Percentiles rank a stretch among this genome's conserved stretches.
These are phyloP conservation scores for Pandion haliaetus DNA, from an alignment of 2,113 vertebrate genomes.

Conservation along the genomic window DNA sequence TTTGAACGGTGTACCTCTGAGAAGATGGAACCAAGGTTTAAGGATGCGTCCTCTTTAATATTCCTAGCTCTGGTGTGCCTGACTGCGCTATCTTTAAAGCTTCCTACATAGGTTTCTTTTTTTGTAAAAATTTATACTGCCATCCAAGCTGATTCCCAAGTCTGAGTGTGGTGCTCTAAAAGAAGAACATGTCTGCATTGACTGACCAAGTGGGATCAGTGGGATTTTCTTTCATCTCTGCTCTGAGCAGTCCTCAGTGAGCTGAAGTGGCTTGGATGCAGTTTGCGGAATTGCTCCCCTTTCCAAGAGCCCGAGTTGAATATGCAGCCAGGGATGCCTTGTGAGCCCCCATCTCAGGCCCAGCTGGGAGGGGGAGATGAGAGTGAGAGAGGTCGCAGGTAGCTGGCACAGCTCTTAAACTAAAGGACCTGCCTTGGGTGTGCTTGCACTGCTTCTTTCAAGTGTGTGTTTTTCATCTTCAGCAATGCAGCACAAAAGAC, in stretches of 20 bases:
- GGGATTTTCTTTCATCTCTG: background rate
- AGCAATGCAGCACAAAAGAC: background rate
- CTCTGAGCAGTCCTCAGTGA: background rate
- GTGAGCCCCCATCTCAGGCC: background rate
- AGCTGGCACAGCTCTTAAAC: background rate
- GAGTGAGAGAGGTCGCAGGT: background rate
- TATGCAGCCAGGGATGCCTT: background rate
- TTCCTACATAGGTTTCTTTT: conserved; percentile 47
- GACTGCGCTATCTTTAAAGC: conserved; percentile 29
- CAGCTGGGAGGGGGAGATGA: background rate
- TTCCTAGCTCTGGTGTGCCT: background rate
- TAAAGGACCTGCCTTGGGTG: background rate
- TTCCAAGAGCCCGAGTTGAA: background rate
- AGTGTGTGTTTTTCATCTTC: background rate
- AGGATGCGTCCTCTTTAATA: background rate
- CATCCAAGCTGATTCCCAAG: background rate
- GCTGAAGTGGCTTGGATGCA: background rate
- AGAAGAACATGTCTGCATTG: background rate
- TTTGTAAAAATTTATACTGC: conserved; percentile 7
- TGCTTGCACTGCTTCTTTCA: background rate
- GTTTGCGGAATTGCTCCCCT: background rate
- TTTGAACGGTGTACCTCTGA: background rate
- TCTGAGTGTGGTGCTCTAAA: background rate
- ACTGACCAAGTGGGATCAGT: background rate
- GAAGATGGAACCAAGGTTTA: background rate